Evolutionary conservation across 1,140 invertebrate genomes (phyloP).

Genomic region (Andrena cerasifolii): DNA sequence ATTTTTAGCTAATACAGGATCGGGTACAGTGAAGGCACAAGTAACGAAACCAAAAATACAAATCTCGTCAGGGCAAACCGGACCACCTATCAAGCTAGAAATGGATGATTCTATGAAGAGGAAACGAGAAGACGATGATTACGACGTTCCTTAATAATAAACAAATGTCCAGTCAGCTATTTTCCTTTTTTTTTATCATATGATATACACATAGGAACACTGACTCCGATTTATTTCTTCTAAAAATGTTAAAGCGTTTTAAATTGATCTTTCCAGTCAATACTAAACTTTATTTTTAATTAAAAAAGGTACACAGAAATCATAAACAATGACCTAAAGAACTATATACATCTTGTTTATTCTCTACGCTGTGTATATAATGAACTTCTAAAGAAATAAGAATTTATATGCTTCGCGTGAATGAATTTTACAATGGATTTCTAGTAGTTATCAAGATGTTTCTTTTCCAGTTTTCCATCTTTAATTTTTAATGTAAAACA

Average conservation of each 20-base stretch:
- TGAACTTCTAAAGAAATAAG: background rate
- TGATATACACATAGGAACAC: background rate
- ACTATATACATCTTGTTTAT: background rate
- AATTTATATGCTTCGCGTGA: background rate
- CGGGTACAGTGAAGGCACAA: conserved; percentile 66
- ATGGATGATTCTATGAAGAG: conserved; percentile 75
- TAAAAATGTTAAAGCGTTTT: conserved; percentile 78
- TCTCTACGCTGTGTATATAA: background rate
- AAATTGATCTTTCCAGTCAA: conserved; percentile 4
- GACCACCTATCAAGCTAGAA: conserved; percentile 76
- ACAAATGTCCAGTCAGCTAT: background rate
- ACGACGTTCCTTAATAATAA: conserved; percentile 82
- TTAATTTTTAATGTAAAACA: no score
- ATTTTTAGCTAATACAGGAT: conserved; percentile 63
- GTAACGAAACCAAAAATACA: conserved; percentile 85
- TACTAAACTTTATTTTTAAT: conserved; percentile 18
- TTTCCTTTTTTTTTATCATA: background rate
- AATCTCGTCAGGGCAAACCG: conserved; percentile 81
- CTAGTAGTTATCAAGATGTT: no score
- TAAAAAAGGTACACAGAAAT: conserved; percentile 6
- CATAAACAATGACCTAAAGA: conserved; percentile 9
- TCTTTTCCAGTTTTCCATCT: no score
- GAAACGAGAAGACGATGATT: conserved; percentile 87
- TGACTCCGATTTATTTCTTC: conserved; percentile 89
- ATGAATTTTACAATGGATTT: no score